Evolutionary conservation across 2,888 invertebrate genomes (phyloP), one percentile per base, ranked within the genome.

Genomic region (Cryptocephalus moraei): DNA sequence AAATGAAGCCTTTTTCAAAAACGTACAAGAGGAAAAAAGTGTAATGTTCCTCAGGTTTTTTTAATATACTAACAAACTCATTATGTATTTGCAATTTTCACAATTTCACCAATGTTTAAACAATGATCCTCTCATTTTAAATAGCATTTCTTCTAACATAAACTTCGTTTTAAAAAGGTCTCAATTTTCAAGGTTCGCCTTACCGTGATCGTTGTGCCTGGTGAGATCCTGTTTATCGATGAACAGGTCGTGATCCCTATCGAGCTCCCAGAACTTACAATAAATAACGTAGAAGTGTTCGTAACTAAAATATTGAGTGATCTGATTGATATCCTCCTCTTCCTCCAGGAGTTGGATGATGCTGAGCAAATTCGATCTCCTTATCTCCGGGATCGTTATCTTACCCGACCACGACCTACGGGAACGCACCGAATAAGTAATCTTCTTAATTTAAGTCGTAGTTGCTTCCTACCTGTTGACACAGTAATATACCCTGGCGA

Each of bases 271-370:
- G 75, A 99, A 99, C 73, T 99, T 99, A 78, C 99, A 99, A 73
- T 99, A 99, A 70, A 99, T 96, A 51, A 99, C 99, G 75, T 99
- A 99, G 75, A 99, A 99, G 75, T 99, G 99, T 72, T 99, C 99
- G 71, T 99, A 99, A 68, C 96, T 96, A 77, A 88, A 88, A 67
- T 80, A 87, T 64, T 86, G 86, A 60, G 87, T 87, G 56, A 88
- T 85, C 75, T 92, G 91, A 75, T 96, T 97, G 64, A 96, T 96
- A 68, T 97, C 96, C 65, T 95, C 94, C 70, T 96, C 95, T 61
- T 92, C 89, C 68, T 96, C 95, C 49, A 96, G 75, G 48, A 90
- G 71, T 55, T 85, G 82, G 56, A 93, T 81, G 50, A 86, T 80
- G 68, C 82, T 81, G 44, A 96, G 76, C 54, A 96, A 80, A 73